phyloP scores from a whole-genome alignment of 2,888 invertebrate species.

The Drosophila borborema region DNA sequence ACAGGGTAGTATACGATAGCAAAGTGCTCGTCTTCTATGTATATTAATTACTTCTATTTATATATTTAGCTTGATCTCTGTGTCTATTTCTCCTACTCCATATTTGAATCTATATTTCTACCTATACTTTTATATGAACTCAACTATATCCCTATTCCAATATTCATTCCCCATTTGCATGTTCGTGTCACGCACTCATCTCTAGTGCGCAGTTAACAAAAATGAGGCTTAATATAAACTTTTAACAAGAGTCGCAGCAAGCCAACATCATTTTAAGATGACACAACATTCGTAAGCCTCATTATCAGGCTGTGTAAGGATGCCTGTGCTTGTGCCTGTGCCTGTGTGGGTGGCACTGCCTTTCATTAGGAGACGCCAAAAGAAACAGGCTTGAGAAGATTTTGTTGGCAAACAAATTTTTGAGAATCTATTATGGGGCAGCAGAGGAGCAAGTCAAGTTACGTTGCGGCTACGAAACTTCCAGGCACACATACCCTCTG shows the following conservation, averaged over 20 bases:
- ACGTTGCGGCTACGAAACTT: conserved; percentile 64
- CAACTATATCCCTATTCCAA: neutral
- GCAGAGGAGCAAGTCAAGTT: conserved; percentile 39
- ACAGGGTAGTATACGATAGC: neutral
- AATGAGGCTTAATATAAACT: conserved; percentile 49
- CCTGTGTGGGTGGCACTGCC: conserved; percentile 6
- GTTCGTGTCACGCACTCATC: conserved; percentile 11
- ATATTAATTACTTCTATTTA: no score
- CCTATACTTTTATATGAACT: neutral
- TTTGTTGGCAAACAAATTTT: conserved; percentile 71
- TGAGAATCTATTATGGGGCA: conserved; percentile 47
- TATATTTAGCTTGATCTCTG: no score
- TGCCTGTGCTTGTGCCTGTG: conserved; percentile 1
- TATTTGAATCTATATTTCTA: no score
- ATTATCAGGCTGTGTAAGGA: conserved; percentile 3
- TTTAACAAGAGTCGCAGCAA: conserved; percentile 53
- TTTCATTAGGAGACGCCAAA: conserved; percentile 61
- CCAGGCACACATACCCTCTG: conserved; percentile 34
- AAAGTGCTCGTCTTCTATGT: no score
- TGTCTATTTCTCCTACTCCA: no score
- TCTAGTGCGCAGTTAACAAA: conserved; percentile 7
- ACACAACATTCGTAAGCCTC: conserved; percentile 49
- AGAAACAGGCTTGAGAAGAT: conserved; percentile 43
- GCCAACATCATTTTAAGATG: conserved; percentile 56
- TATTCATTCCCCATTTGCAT: no score